Conservation (phyloP, 2,888 invertebrate genomes). For the Heliconius ismenius region DNA sequence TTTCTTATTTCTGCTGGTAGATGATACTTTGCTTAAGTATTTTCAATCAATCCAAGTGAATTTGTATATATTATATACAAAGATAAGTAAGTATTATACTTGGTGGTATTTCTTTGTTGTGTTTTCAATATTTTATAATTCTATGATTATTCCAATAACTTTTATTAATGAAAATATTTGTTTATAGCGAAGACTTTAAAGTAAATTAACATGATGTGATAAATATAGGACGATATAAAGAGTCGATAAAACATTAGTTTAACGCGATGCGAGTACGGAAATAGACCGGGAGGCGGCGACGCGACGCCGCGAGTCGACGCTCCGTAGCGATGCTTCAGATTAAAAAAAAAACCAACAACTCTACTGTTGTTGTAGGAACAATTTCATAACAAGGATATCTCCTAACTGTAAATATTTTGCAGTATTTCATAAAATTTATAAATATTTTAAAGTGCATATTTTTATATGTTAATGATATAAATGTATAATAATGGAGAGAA, state of each 20-base stretch:
- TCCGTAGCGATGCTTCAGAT: slow-evolving; percentile 19
- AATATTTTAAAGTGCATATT: background rate
- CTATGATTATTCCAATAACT: background rate
- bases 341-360: slow-evolving; percentile 5
- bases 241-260: slow-evolving; percentile 35
- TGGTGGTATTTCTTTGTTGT: background rate
- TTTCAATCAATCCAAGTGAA: background rate
- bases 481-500: background rate
- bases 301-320: slow-evolving; percentile 32
- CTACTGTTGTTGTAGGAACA: background rate
- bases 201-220: background rate
- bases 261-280: slow-evolving; percentile 51
- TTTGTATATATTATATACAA: background rate
- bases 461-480: background rate
- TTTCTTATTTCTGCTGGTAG: background rate
- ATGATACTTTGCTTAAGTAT: background rate
- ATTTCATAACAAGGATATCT: background rate
- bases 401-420: background rate
- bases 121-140: background rate
- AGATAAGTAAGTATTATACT: background rate
- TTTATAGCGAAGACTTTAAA: background rate
- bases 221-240: slow-evolving; percentile 20
- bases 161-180: background rate
- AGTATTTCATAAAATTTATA: background rate
- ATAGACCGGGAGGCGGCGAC: slow-evolving; percentile 55